Percentiles rank a stretch among this genome's conserved stretches.
Conservation (phyloP, 2,113 vertebrate genomes). For the Fulmarus glacialis region DNA sequence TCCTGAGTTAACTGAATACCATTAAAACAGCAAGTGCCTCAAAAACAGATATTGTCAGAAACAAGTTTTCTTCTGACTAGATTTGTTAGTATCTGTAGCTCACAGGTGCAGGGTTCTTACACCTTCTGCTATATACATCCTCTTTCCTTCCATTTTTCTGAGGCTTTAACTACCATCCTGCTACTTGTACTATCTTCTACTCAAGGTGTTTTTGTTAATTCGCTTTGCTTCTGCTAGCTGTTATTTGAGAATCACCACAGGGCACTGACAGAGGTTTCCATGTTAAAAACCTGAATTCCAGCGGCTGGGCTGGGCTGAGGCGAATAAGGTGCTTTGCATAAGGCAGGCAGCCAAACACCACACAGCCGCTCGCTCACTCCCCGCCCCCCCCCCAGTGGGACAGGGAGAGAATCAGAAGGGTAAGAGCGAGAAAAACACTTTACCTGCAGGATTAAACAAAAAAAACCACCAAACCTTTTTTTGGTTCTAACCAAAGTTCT, state of each 20-base stretch:
- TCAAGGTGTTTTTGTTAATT: neutral
- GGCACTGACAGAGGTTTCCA: neutral
- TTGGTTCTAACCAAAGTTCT: too few species aligned
- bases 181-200: rapidly evolving
- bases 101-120: neutral
- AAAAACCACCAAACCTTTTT: too few species aligned
- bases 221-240: neutral
- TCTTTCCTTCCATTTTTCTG: neutral
- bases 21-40: neutral
- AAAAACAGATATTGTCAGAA: neutral
- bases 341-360: too few species aligned
- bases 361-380: too few species aligned
- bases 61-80: neutral
- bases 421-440: too few species aligned
- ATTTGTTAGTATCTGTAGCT: neutral
- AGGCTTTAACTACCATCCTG: neutral
- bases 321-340: neutral
- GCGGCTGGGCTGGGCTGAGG: neutral
- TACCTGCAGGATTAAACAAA: too few species aligned
- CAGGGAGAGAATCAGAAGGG: too few species aligned
- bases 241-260: neutral
- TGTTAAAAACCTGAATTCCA: neutral
- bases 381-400: too few species aligned
- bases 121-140: neutral
- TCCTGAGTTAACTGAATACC: neutral